Conservation (phyloP, 2,797 vertebrate species). For the Oryzias sinensis region DNA sequence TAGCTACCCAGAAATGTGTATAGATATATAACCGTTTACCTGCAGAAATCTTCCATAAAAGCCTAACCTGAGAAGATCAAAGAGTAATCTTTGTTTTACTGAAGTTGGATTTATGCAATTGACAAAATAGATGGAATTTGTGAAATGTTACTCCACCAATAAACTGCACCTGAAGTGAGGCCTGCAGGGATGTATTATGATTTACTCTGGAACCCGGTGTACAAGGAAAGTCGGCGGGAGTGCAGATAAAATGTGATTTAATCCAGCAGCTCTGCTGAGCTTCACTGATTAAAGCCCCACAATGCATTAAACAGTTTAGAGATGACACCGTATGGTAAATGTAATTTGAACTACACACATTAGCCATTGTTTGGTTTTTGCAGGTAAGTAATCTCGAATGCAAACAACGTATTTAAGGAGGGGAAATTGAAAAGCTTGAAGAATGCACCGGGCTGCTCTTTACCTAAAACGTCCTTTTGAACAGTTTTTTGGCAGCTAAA, state of each 20-base stretch:
- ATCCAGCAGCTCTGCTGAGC: constrained; percentile 68
- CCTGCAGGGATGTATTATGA: constrained; percentile 70
- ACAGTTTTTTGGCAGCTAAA: constrained; percentile 32
- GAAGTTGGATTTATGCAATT: constrained; percentile 61
- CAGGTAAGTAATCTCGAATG: constrained; percentile 64
- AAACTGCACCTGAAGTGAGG: constrained; percentile 66
- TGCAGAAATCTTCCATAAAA: too few species aligned
- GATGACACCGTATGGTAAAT: constrained; percentile 73
- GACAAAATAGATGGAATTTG: constrained; percentile 70
- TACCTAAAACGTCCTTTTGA: constrained; percentile 32
- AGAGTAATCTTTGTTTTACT: constrained; percentile 54
- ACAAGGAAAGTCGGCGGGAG: constrained; percentile 72
- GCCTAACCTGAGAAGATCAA: constrained; percentile 14
- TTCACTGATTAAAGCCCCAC: constrained; percentile 73
- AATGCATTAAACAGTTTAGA: constrained; percentile 76
- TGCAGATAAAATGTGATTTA: constrained; percentile 77
- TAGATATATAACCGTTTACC: neutral
- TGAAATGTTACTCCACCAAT: constrained; percentile 72
- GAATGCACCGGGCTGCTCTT: constrained; percentile 19
- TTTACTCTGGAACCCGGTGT: constrained; percentile 71
- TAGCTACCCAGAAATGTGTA: neutral
- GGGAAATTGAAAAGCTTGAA: constrained; percentile 46
- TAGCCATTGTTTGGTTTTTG: constrained; percentile 67
- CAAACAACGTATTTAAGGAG: constrained; percentile 27
- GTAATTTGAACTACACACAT: constrained; percentile 71